phyloP scores from a whole-genome alignment of 92 coral and sea anemone genomes.

The Actinostola sp. region DNA sequence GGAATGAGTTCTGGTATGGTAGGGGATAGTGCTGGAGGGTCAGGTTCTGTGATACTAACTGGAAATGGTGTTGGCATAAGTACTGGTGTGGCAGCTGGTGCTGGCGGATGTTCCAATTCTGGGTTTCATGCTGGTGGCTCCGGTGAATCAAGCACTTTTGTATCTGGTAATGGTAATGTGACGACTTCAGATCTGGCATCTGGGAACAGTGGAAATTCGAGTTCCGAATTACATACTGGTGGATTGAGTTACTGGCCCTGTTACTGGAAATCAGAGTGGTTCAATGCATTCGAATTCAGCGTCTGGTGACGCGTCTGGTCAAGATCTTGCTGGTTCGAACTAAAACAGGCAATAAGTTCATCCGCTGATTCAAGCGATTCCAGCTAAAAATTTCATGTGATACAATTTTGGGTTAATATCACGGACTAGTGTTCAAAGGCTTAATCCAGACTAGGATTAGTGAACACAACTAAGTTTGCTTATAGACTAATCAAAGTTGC shows the following conservation, averaged over 20 bases:
- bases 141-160: background rate
- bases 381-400: no score
- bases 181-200: background rate
- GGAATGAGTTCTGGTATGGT: constrained; percentile 13
- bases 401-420: no score
- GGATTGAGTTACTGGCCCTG: background rate
- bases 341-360: no score
- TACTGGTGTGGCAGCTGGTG: background rate
- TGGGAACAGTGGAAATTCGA: background rate
- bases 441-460: no score
- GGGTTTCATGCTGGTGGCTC: background rate
- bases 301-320: no score
- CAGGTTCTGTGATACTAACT: background rate
- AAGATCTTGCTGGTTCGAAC: no score
- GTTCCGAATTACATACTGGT: background rate
- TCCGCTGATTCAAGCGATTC: no score
- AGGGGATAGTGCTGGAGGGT: background rate
- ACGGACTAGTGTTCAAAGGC: no score
- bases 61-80: background rate
- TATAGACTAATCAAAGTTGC: no score
- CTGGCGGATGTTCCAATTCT: background rate
- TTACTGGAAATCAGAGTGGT: no score
- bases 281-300: no score
- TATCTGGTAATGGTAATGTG: background rate
- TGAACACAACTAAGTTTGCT: no score